These are phyloP conservation scores for Gobius niger DNA, from an alignment of 2,113 vertebrate genomes.

Conservation along the genomic window DNA sequence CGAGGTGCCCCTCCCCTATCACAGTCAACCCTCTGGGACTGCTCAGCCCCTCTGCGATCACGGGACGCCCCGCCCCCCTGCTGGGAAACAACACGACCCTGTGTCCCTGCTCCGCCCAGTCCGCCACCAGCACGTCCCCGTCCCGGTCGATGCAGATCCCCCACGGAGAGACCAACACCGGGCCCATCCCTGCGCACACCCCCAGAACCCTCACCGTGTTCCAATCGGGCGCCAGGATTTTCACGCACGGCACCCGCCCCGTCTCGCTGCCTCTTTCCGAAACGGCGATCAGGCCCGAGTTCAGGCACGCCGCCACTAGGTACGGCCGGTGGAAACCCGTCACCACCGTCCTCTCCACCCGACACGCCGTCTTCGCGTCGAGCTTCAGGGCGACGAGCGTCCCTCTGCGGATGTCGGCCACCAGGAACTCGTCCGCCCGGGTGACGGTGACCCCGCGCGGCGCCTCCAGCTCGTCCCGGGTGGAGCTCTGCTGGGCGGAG, in stretches of 20 bases:
- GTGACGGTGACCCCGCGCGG: constrained; percentile 78
- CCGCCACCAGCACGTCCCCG: constrained; percentile 76
- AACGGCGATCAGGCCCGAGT: constrained; percentile 73
- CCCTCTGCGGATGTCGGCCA: constrained; percentile 79
- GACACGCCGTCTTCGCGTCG: constrained; percentile 67
- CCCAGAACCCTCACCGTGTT: constrained; percentile 76
- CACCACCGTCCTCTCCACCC: constrained; percentile 72
- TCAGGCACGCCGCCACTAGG: constrained; percentile 71
- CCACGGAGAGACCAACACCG: constrained; percentile 77
- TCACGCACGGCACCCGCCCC: constrained; percentile 75
- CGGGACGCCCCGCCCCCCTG: constrained; percentile 61
- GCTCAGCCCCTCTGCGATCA: constrained; percentile 74
- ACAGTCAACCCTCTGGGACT: constrained; percentile 79
- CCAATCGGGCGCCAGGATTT: constrained; percentile 78
- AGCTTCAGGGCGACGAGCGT: constrained; percentile 73
- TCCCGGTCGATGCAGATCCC: constrained; percentile 78
- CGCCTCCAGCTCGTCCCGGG: constrained; percentile 74
- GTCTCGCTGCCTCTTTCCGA: constrained; percentile 77
- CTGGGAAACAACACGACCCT: constrained; percentile 72
- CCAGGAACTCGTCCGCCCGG: constrained; percentile 74
- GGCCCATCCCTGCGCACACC: constrained; percentile 71
- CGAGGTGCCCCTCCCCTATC: constrained; percentile 71
- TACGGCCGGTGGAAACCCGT: constrained; percentile 80
- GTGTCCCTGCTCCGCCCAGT: constrained; percentile 76
- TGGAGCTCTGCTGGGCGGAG: constrained; percentile 40